Evolutionary conservation across 2,888 invertebrate species (phyloP), one percentile per base, ranked within the genome.

Genomic region (Agrotis segetum): DNA sequence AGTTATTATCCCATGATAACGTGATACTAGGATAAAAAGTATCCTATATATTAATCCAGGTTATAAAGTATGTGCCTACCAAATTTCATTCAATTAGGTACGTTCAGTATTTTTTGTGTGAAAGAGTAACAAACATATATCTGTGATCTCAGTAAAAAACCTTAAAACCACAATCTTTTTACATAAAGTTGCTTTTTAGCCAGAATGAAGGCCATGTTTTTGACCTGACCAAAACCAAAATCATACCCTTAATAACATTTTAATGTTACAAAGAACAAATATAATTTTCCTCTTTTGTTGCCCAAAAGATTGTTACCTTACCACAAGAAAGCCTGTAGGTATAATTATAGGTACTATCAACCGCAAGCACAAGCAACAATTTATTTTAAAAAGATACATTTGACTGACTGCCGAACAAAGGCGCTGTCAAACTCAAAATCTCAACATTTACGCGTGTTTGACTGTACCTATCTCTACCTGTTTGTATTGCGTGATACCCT

Each of bases 401-500:
- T 13, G 2, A 17, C 71, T 16, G 46, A n/a, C 14, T 61, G 0
- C 17, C 19, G 46, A 71, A 60, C 34, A 34, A 34, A 46, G 6
- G n/a, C 2, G 29, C 47, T 55, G 14, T 16, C 16, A 49, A 49
- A 16, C 11, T 24, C 1, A 73, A 55, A 72, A 29, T 55, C 17
- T 24, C 16, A 24, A n/a, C 24, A 55, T 55, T 19, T 3, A 21
- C 13, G 40, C 13, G 19, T 19, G 19, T 24, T 49, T 73, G 40
- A 73, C 53, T 71, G 64, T 71, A 50, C 67, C 50, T 52, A 40
- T 40, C 24, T 61, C 34, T 61, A 49, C 70, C 70, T 72, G 71
- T 62, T 77, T 65, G 59, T 60, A 78, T 84, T 69, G 87, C 87
- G 88, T 88, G 87, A 77, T 70, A 49, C 71, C 34, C 21, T 53